Evolutionary conservation across 2,888 invertebrate genomes (phyloP), one percentile per base, ranked within the genome.

Genomic region (Sphinx pinastri): DNA sequence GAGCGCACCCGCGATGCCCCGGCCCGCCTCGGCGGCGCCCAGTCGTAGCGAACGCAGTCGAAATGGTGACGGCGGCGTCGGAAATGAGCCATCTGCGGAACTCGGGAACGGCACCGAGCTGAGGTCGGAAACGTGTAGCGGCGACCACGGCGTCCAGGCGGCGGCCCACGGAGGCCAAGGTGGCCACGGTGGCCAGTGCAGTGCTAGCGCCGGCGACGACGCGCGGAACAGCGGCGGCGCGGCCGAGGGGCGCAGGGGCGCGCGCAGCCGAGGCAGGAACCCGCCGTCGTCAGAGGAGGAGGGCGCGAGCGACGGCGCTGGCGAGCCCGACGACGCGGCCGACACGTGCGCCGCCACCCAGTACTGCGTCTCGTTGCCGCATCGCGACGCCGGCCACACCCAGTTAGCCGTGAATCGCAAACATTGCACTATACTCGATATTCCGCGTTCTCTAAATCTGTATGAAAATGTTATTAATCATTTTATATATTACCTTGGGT

Each of bases 371-470:
- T 85, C 85, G 77, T 87, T 89, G 75, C 89, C 88, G 85, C 96
- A 96, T 73, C 96, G 96, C 87, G 96, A 96, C 84, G 95, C 95
- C 84, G 96, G 96, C 96, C 96, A 96, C 86, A 96, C 95, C 96
- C 96, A 96, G 91, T 96, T 97, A 80, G 89, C 92, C 77, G 93
- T 92, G 83, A 94, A 94, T 77, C 93, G 91, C 84, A 94, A 80
- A 85, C 94, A 94, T 81, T 96, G 95, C 92, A 95, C 97, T 96
- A 98, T 94, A 97, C 97, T 97, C 97, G 98, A 97, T 98, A 98
- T 96, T 98, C 98, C 95, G 97, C 97, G 96, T 97, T 97, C 96
- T 96, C 97, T 97, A 97, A 96, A 96, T 97, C 97, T 98, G 95
- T 38, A 71, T 68, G 76, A 83, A 70, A 59, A 71, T 68, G 60